Base-by-base conservation (phyloP, 53 echinoderm and acorn worm species). In the Arbacia lixula region DNA sequence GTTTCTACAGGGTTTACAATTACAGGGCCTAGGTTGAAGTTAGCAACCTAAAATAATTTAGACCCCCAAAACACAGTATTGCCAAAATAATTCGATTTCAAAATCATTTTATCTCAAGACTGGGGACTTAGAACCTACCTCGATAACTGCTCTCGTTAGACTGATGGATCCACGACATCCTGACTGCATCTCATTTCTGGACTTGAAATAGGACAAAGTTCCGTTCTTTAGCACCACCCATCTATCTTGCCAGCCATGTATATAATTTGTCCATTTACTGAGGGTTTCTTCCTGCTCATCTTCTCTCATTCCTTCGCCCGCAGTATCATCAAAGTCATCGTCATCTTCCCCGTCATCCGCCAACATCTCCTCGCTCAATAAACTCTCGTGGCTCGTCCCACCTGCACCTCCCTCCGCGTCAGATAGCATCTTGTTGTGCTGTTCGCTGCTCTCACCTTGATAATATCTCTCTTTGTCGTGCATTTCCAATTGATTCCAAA, bases 211-310 rank as follows among this genome's bases (percentile, higher is more conserved):
- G 33, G 94, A 91, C 54, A 96, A 75, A 10, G 96, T 96, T 24
- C 96, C 96, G 60, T 93, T 85, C 42, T 86, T 89, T 20, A 96
- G 87, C 66, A 91, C 87, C 60, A 96, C 91, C 96, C 96, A 96
- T 53, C 96, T 84, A 66, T 96, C 93, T 50, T 96, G 96, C 96
- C 96, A 96, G 11, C 96, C 96, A 50, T 96, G 96, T 16, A 96
- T 87, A 61, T 96, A 96, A 74, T 96, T 96, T 20, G 96, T 96
- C 96, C 96, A 96, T 86, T 96, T 96, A 72, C 91, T 93, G 42
- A 96, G 86, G 52, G 91, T 93, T 34, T 93, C 91, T 72, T 96
- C 93, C 42, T 91, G 77, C 81, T 96, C 96, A 30, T 84, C 89
- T 9, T 84, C 71, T 26, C 84, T 84, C 69, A 56, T 76, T 33